Evolutionary conservation across 2,113 vertebrate genomes (phyloP).

Genomic region (Vombatus ursinus): DNA sequence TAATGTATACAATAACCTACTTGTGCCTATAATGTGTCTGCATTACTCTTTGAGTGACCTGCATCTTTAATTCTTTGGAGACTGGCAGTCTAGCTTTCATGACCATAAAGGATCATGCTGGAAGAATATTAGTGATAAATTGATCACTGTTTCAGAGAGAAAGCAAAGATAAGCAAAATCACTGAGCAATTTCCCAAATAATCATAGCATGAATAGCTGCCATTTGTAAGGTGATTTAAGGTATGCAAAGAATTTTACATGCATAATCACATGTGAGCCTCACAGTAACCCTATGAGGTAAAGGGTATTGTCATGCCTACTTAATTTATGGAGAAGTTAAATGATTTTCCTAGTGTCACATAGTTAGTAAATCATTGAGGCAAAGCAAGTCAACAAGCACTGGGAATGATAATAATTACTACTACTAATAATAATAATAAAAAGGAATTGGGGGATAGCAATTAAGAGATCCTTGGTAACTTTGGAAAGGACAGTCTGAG

Average conservation of each 20-base stretch:
- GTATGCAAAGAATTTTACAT: neutral
- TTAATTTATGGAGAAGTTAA: neutral
- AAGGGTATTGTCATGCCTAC: neutral
- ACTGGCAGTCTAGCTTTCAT: neutral
- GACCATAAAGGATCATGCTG: neutral
- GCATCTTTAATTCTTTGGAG: neutral
- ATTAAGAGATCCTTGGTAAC: neutral
- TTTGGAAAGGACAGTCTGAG: neutral
- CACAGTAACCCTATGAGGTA: neutral
- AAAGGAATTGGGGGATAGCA: neutral
- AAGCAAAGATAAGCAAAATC: neutral
- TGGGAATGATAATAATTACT: neutral
- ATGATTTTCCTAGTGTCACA: neutral
- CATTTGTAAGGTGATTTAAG: neutral
- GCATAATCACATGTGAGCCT: neutral
- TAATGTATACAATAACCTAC: neutral
- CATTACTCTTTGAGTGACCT: neutral
- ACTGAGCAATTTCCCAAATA: neutral
- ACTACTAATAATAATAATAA: neutral
- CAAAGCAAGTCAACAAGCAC: neutral
- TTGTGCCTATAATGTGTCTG: neutral
- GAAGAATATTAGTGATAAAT: neutral
- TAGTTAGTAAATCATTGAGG: neutral
- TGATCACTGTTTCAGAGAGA: neutral
- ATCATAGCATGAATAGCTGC: neutral